Base-by-base conservation (phyloP, 2,797 vertebrate species). In the Accipiter badius region DNA sequence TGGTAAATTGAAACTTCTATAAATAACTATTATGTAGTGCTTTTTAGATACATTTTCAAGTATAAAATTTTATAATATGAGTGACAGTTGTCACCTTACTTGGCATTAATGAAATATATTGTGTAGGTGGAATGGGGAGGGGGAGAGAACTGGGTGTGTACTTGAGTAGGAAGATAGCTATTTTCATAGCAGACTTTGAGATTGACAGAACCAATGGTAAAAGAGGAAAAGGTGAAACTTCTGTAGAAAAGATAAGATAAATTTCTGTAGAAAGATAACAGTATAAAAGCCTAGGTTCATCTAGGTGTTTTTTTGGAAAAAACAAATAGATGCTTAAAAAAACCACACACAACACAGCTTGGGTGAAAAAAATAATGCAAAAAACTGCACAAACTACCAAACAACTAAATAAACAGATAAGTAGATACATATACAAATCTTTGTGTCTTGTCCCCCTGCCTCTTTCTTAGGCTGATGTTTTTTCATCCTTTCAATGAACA, bases 331-430 rank as follows among this genome's bases (percentile, higher is more conserved):
- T 82, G 74, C 35, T 73, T 86, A 10, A 66, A 74, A 62, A 54
- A 57, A 37, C 12, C 1, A 16, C 4, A 9, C 9, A 5, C 12
- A 52, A 3, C 0, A 1, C 21, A 91, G 4, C 28, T 73, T 50
- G 33, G 2, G 2, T 39, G 52, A 37, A 66, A 77, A 67, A 57
- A 79, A 82, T 18, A 54, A 37, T 20, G 42, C 2, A 40, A 22
- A 46, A 35, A 9, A 6, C 54, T 20, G 54, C 33, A 9, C 11
- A 37, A 67, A 54, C 33, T 61, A 17, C 25, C 10, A 12, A 78
- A 26, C 20, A 65, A 39, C 35, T 47, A 26, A 65, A 50, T 12
- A 71, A 84, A 42, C 31, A 66, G 33, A 0, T 55, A 52, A 57
- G 9, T 35, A 59, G 31, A 25, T 61, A n/a, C 12, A 26, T 16